phyloP scores from a whole-genome alignment of 2,888 invertebrate species.

The Diploptera punctata region DNA sequence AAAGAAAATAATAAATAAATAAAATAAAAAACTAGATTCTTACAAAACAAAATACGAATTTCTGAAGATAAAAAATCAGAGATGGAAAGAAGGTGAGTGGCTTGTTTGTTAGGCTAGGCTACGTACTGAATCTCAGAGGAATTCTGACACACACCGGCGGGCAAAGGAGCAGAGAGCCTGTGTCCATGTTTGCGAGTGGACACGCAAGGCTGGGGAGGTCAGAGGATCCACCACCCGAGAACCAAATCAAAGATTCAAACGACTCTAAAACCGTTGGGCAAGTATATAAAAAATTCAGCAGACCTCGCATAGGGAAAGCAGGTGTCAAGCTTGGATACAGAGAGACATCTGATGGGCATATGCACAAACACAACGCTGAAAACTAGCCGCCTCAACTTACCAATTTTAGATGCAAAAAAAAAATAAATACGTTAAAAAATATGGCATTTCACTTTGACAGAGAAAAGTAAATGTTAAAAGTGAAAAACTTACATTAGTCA shows the following conservation, averaged over 20 bases:
- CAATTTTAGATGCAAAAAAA: too few species aligned
- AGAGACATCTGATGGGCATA: neutral
- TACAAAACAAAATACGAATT: too few species aligned
- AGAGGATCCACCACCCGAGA: neutral
- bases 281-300: constrained; percentile 17
- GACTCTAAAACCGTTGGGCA: constrained; percentile 21
- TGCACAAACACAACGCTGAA: neutral
- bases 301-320: constrained; percentile 6
- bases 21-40: too few species aligned
- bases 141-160: neutral
- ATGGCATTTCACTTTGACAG: too few species aligned
- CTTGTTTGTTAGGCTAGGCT: too few species aligned
- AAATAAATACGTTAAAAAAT: too few species aligned
- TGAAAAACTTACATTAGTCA: too few species aligned
- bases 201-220: neutral
- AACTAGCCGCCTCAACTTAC: constrained; percentile 3
- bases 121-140: neutral
- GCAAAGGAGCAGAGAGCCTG: constrained; percentile 1
- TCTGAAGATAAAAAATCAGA: too few species aligned
- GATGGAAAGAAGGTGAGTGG: too few species aligned
- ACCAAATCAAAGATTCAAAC: constrained; percentile 29
- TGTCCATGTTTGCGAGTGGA: constrained; percentile 1
- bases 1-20: too few species aligned
- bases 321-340: constrained; percentile 23
- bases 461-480: too few species aligned